Base-by-base conservation (phyloP, 2,113 vertebrate species). In the Sitta europaea region DNA sequence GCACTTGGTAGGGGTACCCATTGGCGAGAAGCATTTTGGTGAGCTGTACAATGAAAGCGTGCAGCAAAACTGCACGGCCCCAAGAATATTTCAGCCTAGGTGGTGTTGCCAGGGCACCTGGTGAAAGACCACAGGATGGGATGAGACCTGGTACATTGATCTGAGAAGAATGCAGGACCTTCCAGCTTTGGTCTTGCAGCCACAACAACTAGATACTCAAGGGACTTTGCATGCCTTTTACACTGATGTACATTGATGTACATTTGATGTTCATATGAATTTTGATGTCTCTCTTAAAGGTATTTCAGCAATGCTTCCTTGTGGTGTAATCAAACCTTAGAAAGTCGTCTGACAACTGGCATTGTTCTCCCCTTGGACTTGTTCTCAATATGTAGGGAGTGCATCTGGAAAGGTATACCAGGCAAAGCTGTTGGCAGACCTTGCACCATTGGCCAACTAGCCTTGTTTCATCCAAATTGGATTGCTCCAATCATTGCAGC, bases 271-370 rank as follows among this genome's bases (percentile, higher is more conserved):
- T 53, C 11, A 10, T 36, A 33, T 54, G 45, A 45, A 66, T 10
- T 36, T 36, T 12, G 27, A 45, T 45, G 10, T 20, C 16, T 55
- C 40, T 55, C 33, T 24, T 25, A n/a, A 45, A 45, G 27, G 33
- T 54, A 15, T 79, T 54, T 31, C 40, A 54, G 50, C 33, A 79
- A 25, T 6, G 4, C 16, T 66, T 45, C 27, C 25, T 54, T 20
- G 33, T 55, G 40, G 21, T 36, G 6, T 9, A 45, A 24, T 45
- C 0, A 1, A 54, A 66, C 40, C 38, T 66, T 25, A 33, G 50
- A 36, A 55, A 55, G 33, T 35, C 2, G 0, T 23, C 25, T 29
- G 38, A 29, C 7, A 65, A 54, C 48, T 0, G 1, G 9, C 16
- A 15, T 31, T 66, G 27, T 12, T 36, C 10, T 66, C 8, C 21